phyloP scores from a whole-genome alignment of 2,797 vertebrate species.

The Phalanger gymnotis region DNA sequence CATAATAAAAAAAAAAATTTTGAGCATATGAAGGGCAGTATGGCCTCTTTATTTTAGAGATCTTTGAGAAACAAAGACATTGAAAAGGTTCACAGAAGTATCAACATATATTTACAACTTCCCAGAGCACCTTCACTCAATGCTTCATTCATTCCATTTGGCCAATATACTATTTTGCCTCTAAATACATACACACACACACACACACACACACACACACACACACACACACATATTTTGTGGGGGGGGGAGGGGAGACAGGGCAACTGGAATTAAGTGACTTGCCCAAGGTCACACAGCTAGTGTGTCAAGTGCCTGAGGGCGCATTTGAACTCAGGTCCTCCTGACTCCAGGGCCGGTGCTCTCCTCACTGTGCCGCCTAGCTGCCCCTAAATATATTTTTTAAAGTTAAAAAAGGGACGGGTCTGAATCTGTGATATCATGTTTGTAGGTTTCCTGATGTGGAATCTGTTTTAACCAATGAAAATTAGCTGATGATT shows the following conservation, averaged over 20 bases:
- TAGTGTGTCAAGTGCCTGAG: too few relatives aligned
- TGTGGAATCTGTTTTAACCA: background rate
- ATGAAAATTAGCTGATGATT: background rate
- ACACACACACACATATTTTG: too few relatives aligned
- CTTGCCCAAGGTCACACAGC: too few relatives aligned
- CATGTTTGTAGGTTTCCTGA: background rate
- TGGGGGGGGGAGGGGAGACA: too few relatives aligned
- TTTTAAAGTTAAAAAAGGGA: too few relatives aligned
- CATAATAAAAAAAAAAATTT: background rate
- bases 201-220: too few relatives aligned
- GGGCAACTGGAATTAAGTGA: too few relatives aligned
- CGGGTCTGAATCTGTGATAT: background rate
- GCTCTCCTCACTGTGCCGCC: too few relatives aligned
- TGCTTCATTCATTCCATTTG: background rate
- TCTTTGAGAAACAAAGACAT: background rate
- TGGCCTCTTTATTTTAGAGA: background rate
- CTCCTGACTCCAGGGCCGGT: too few relatives aligned
- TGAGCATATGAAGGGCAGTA: background rate
- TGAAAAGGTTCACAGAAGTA: background rate
- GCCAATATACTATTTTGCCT: background rate
- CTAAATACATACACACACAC: too few relatives aligned
- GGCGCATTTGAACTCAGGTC: too few relatives aligned
- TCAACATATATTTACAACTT: background rate
- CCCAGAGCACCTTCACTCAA: background rate
- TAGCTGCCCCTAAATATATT: too few relatives aligned